Percentiles rank a stretch among this genome's conserved stretches.
Evolutionary conservation across 2,113 vertebrate species (phyloP).

Genomic region (Tinamus guttatus): DNA sequence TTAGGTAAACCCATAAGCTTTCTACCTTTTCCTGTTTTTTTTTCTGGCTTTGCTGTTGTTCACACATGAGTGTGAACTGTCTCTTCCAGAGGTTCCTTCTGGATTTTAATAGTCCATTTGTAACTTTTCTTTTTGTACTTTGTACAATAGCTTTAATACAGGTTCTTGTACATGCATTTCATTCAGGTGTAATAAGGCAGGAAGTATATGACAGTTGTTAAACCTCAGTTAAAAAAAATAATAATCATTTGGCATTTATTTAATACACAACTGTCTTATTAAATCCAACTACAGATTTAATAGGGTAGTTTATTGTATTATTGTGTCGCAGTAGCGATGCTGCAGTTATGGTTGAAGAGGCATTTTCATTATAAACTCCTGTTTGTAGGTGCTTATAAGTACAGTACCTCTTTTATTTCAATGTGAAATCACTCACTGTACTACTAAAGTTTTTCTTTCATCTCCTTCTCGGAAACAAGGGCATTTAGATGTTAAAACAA

Average conservation of each 20-base stretch:
- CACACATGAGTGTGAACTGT: slow-evolving; percentile 58
- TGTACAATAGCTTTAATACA: slow-evolving; percentile 69
- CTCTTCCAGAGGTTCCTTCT: slow-evolving; percentile 48
- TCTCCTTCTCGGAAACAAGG: slow-evolving; percentile 20
- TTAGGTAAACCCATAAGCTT: background rate
- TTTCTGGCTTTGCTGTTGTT: background rate
- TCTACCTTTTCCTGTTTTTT: background rate
- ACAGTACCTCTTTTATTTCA: slow-evolving; percentile 75
- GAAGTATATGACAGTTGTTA: slow-evolving; percentile 74
- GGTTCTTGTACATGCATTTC: slow-evolving; percentile 50
- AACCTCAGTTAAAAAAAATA: slow-evolving; percentile 67
- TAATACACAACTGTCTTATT: slow-evolving; percentile 76
- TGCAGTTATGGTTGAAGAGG: slow-evolving; percentile 78
- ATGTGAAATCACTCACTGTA: slow-evolving; percentile 63
- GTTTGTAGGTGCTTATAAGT: slow-evolving; percentile 76
- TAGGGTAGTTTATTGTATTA: slow-evolving; percentile 74
- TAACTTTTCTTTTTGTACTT: slow-evolving; percentile 51
- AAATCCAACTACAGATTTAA: slow-evolving; percentile 77
- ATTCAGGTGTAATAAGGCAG: slow-evolving; percentile 74
- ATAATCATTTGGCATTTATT: slow-evolving; percentile 81
- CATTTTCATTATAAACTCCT: slow-evolving; percentile 79
- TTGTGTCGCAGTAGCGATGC: slow-evolving; percentile 10
- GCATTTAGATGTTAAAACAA: background rate
- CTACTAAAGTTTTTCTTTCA: background rate
- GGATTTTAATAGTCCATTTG: slow-evolving; percentile 70